A percentile compares a stretch with the other conserved stretches of the same genome.
These are phyloP conservation scores for Takifugu rubripes DNA, from an alignment of 2,797 vertebrate genomes.

Conservation along the genomic window DNA sequence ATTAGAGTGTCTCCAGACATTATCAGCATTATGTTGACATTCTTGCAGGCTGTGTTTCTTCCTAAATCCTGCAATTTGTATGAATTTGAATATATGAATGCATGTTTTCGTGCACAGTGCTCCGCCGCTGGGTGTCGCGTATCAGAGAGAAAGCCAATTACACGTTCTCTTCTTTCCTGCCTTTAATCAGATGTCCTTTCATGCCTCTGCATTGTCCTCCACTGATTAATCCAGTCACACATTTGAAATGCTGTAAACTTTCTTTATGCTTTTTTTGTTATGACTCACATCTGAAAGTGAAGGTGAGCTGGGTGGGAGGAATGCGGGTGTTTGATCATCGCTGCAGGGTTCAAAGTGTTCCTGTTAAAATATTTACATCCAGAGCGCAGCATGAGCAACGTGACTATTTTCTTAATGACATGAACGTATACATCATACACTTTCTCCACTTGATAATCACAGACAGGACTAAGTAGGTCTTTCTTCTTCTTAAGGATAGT, in stretches of 20 bases:
- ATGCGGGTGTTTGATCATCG: slow-evolving; percentile 27
- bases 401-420: no score
- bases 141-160: slow-evolving; percentile 33
- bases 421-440: no score
- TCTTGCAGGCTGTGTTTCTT: slow-evolving; percentile 40
- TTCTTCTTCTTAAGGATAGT: no score
- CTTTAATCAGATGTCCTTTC: slow-evolving; percentile 49
- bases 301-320: slow-evolving; percentile 12
- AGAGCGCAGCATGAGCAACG: not conserved
- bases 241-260: slow-evolving; percentile 42
- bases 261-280: slow-evolving; percentile 10
- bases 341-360: slow-evolving; percentile 17
- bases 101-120: not conserved
- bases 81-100: not conserved
- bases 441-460: no score
- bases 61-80: slow-evolving; percentile 26
- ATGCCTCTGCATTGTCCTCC: slow-evolving; percentile 31
- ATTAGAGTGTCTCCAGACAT: slow-evolving; percentile 35
- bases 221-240: slow-evolving; percentile 48
- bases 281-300: slow-evolving; percentile 5
- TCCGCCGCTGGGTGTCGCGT: slow-evolving; percentile 24
- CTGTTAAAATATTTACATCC: slow-evolving; percentile 48
- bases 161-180: slow-evolving; percentile 13
- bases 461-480: no score
- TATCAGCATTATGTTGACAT: slow-evolving; percentile 35